Base-by-base conservation (phyloP, 2,797 vertebrate species). In the Propithecus perrieri region DNA sequence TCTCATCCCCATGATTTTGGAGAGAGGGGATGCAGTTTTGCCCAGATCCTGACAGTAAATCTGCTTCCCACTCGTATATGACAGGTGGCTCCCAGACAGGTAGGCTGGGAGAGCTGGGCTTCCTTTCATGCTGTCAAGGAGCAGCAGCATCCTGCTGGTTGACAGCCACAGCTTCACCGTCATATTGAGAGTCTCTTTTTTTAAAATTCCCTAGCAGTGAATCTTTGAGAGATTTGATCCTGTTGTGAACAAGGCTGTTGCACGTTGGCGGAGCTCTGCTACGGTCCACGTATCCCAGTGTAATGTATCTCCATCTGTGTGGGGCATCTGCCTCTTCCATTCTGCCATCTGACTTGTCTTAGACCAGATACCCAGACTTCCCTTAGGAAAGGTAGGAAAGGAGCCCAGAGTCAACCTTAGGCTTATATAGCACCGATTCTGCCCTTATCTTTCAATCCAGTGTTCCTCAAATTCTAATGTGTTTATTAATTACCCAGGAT, bases 111-210 rank as follows among this genome's bases (percentile, higher is more conserved):
- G 96, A 91, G 93, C 86, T 43, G 85, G 35, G 89, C 86, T 96
- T 89, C 88, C 95, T 97, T 75, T 97, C 96, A 97, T 48, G 46
- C 96, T 98, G 94, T 97, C 98, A 98, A 80, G 74, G 89, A 94
- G 74, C 72, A 24, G 28, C 20, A 85, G 5, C 63, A 0, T 96
- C 98, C 97, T 59, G 91, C 89, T 97, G 97, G 80, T 91, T 98
- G 97, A 97, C 53, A 95, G 86, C 69, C 89, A 78, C 95, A 55
- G 35, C 67, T 38, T 80, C 46, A 43, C 97, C 78, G 18, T 79
- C 90, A 85, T 57, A 30, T 22, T 81, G 50, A 84, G 96, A 98
- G 38, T 85, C 97, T 85, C 22, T 15, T 88, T 30, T 24, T 96
- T 69, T 50, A 1, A 67, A 67, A 57, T 95, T 78, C 33, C 78